Evolutionary conservation across 2,113 vertebrate genomes (phyloP).

Genomic region (Steatornis caripensis): DNA sequence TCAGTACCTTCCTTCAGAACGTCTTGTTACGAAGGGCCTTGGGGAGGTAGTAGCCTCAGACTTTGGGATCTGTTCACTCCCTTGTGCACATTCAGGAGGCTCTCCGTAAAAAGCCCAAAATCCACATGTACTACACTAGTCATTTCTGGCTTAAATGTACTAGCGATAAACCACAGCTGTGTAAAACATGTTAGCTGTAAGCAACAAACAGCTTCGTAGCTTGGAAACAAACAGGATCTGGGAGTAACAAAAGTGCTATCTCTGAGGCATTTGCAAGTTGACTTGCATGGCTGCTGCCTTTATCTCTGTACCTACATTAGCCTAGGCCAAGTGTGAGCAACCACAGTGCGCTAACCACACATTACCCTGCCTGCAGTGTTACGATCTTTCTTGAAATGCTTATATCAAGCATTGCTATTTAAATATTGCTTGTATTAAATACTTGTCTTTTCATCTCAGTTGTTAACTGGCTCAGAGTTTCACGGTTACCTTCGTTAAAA

Average conservation of each 20-base stretch:
- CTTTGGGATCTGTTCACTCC: neutral
- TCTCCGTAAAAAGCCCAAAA: neutral
- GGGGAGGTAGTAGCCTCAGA: neutral
- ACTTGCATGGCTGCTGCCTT: neutral
- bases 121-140: neutral
- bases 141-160: neutral
- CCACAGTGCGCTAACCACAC: neutral
- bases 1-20: neutral
- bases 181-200: neutral
- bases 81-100: neutral
- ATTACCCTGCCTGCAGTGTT: neutral
- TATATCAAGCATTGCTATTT: neutral
- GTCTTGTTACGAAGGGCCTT: neutral
- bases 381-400: neutral
- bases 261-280: neutral
- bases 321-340: neutral
- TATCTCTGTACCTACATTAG: neutral
- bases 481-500: neutral
- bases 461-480: neutral
- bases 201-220: neutral
- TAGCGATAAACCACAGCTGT: neutral
- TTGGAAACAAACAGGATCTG: neutral
- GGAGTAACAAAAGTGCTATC: neutral
- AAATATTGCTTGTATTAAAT: neutral
- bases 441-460: neutral